Evolutionary conservation across 2,113 vertebrate genomes (phyloP), one percentile per base, ranked within the genome.

Genomic region (Ammodytes dubius): DNA sequence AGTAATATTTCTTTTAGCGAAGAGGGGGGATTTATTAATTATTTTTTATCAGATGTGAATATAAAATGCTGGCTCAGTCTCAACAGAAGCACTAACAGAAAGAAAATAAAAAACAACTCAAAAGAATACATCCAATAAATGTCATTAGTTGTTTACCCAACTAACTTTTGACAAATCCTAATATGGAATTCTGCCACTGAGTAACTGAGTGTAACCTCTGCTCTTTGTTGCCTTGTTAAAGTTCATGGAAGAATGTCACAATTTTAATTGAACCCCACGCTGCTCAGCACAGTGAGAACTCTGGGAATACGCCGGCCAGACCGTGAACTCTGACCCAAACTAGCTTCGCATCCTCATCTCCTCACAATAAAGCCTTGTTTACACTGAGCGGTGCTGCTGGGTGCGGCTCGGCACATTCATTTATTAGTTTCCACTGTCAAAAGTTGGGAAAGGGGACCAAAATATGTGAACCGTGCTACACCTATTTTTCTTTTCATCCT

Each of bases 331-430:
- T 89, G 87, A 94, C 79, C 77, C 89, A 88, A 70, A 84, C 87
- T 50, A 27, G 64, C 75, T 85, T 89, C 77, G 86, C 89, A 85
- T 83, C 87, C 11, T 84, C 87, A 91, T 87, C 74, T 40, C 71
- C 82, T 90, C 91, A 82, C 81, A 91, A 92, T 96, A 96, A 97
- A 27, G 27, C 27, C 27, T 27, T 27, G 27, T 27, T 27, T 27
- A 27, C 27, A 27, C 27, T 27, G 27, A 27, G 27, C 27, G 27
- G 27, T 27, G 27, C 27, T 27, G 27, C 27, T 27, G 27, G 27
- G 27, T 27, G 27, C 27, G 27, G 27, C 27, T 27, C 27, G 27
- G 27, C 27, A 2, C 27, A 27, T 27, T 27, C 2, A 27, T 27
- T 27, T 27, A 27, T 27, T 27, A 27, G 27, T 27, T 27, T 27